These are phyloP conservation scores for Druceiella hillmani DNA, from an alignment of 2,888 invertebrate species.

Conservation along the genomic window DNA sequence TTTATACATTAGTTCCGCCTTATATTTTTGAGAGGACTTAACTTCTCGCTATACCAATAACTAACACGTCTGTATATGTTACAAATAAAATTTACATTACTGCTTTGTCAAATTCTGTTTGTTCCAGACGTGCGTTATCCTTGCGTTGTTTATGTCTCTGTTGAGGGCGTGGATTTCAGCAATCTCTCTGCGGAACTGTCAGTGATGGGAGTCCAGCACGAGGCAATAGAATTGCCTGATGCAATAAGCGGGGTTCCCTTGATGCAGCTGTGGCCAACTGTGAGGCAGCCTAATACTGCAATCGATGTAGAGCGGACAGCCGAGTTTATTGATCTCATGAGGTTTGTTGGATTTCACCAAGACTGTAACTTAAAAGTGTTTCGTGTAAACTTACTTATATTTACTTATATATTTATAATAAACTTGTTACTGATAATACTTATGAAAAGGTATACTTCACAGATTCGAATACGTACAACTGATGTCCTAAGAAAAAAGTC, in stretches of 20 bases:
- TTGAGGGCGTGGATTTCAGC: constrained; percentile 51
- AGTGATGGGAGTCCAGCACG: constrained; percentile 60
- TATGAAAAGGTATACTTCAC: too few species aligned
- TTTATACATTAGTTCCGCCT: too few species aligned
- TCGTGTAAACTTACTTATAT: neutral
- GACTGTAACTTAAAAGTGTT: constrained; percentile 3
- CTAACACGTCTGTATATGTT: neutral
- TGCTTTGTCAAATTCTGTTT: neutral
- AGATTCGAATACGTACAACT: too few species aligned
- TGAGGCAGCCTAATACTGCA: constrained; percentile 51
- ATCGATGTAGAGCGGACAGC: constrained; percentile 57
- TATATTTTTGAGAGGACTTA: too few species aligned
- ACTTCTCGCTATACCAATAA: too few species aligned
- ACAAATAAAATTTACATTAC: neutral
- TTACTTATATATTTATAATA: neutral
- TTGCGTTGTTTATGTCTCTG: constrained; percentile 55
- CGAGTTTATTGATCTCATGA: constrained; percentile 57
- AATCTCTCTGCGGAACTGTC: constrained; percentile 53
- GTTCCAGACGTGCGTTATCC: constrained; percentile 56
- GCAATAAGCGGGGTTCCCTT: constrained; percentile 54
- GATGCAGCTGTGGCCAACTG: constrained; percentile 59
- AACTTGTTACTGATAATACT: too few species aligned
- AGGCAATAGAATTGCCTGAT: constrained; percentile 54
- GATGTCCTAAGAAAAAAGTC: too few species aligned
- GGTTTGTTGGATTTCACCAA: constrained; percentile 28